Evolutionary conservation across 2,113 vertebrate genomes (phyloP), one percentile per base, ranked within the genome.

Genomic region (Oreamnos americanus): DNA sequence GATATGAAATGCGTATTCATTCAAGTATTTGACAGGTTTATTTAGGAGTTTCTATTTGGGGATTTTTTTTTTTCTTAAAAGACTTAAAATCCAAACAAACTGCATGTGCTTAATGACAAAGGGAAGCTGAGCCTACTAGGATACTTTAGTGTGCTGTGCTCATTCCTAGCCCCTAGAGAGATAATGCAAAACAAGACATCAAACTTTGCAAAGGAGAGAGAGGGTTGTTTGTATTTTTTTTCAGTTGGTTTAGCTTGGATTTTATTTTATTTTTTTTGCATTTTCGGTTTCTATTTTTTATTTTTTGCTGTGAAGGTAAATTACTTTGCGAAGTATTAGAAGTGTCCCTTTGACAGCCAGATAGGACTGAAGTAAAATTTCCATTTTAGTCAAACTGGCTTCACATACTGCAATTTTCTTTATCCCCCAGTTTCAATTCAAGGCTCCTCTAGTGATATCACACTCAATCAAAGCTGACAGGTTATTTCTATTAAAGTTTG

Each of bases 401-500:
- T 98, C 95, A 96, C 93, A 98, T 87, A 97, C 95, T 62, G 98
- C 98, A 98, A 98, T 99, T 98, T 99, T 98, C 98, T 96, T 98
- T 97, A 98, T 98, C 96, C 98, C 96, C 60, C 94, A 98, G 98
- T 98, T 99, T 98, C 98, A 99, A 98, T 98, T 98, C 98, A 98
- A 98, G 98, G 97, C 96, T 98, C 96, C 94, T 98, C 57, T 96
- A 94, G 97, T 96, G 98, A 98, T 98, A 99, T 98, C 98, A 98
- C 97, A 98, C 97, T 98, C 98, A 98, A 99, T 98, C 98, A 99
- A 98, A 98, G 96, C 47, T 7, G 98, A 98, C 98, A 99, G 98
- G 96, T 98, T 99, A 99, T 99, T 99, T 98, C 98, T 98, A 98
- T 98, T 98, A 98, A 99, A 98, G 98, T 98, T 99, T 98, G 98